A percentile compares a stretch with the other conserved stretches of the same genome.
These are phyloP conservation scores for Macropodus opercularis DNA, from an alignment of 2,797 vertebrate genomes.

Conservation along the genomic window DNA sequence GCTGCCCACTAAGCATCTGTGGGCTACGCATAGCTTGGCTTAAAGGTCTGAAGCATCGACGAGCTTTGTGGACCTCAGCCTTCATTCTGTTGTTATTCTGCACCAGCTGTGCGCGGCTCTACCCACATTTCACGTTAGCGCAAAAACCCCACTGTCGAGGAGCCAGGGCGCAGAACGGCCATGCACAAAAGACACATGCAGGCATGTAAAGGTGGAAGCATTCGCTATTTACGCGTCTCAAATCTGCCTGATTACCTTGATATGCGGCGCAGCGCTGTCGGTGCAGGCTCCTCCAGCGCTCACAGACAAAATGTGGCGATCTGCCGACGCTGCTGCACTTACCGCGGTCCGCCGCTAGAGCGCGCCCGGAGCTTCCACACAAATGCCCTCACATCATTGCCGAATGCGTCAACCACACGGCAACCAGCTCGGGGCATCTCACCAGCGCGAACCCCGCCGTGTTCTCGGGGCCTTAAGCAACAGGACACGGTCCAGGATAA, in stretches of 20 bases:
- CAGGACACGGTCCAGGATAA: slow-evolving; percentile 46
- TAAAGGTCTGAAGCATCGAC: slow-evolving; percentile 8
- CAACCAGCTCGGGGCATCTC: slow-evolving; percentile 73
- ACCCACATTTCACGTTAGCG: slow-evolving; percentile 67
- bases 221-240: slow-evolving; percentile 12
- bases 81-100: slow-evolving; percentile 31
- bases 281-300: slow-evolving; percentile 60
- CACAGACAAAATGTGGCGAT: slow-evolving; percentile 39
- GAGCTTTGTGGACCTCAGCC: neutral
- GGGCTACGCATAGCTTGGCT: slow-evolving; percentile 4
- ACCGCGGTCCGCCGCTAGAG: slow-evolving; percentile 48
- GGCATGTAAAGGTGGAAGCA: slow-evolving; percentile 22
- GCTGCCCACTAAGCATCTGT: slow-evolving; percentile 12
- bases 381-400: slow-evolving; percentile 76
- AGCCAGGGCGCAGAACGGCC: slow-evolving; percentile 32
- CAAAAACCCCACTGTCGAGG: slow-evolving; percentile 54
- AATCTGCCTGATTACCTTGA: slow-evolving; percentile 57
- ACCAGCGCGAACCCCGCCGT: slow-evolving; percentile 62
- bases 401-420: slow-evolving; percentile 81
- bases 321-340: slow-evolving; percentile 48
- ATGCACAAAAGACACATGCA: slow-evolving; percentile 57
- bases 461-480: slow-evolving; percentile 67
- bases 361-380: slow-evolving; percentile 54
- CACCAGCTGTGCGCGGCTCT: slow-evolving; percentile 52
- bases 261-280: slow-evolving; percentile 34